Base-by-base conservation (phyloP, 2,797 vertebrate species). In the Falco concolor region DNA sequence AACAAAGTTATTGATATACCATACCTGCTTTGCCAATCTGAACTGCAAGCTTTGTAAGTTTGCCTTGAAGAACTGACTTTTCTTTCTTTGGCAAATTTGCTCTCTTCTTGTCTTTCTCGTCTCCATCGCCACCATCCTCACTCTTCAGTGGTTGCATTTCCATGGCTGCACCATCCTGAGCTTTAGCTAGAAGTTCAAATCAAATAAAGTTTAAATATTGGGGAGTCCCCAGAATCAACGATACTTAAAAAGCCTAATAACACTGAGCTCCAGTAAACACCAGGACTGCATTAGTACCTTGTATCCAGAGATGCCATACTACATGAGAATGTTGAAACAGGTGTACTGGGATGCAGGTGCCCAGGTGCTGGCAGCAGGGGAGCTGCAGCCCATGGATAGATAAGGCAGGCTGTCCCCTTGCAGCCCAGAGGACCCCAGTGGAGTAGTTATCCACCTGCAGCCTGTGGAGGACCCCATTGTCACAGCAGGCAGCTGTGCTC, bases 111-210 rank as follows among this genome's bases (percentile, higher is more conserved):
- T 99, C 99, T 92, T 98, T 98, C 84, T 98, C 98, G 82, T 98
- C 99, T 45, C 98, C 98, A 53, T 99, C 99, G 22, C 90, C 98
- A 79, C 98, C 99, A 83, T 99, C 99, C 24, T 99, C 99, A 73
- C 99, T 99, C 98, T 99, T 99, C 91, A 99, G 97, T 22, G 99
- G 99, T 73, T 99, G 99, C 99, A 99, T 99, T 98, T 99, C 99
- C 99, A 99, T 99, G 27, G 99, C 99, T 79, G 99, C 99, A 42
- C 99, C 99, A 91, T 99, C 99, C 97, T 99, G 99, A 90, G 99
- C 99, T 98, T 99, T 99, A 98, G 99, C 99, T 99, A 93, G 16
- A 86, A 76, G n/a, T 56, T 53, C 72, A 38, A 50, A 86, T 25
- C 5, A 87, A 68, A 63, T 17, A 16, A 83, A n/a, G 3, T 83